Evolutionary conservation across 2,113 vertebrate genomes (phyloP).

Genomic region (Aegotheles bennettii): DNA sequence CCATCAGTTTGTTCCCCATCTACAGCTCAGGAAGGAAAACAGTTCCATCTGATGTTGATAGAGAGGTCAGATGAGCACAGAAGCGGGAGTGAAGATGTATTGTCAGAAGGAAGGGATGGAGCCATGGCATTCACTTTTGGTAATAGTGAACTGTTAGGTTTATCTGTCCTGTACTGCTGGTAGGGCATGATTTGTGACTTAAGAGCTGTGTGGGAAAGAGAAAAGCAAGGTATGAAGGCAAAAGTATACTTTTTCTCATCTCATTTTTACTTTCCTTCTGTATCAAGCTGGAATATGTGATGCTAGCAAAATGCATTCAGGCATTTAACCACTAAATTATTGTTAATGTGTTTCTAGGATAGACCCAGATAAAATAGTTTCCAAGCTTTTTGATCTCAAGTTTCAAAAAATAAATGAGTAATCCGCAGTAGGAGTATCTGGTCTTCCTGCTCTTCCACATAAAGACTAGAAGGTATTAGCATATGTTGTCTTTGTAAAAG

Average conservation of each 20-base stretch:
- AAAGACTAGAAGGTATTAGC: not conserved
- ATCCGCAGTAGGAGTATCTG: not conserved
- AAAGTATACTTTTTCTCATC: not conserved
- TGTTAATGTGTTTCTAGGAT: not conserved
- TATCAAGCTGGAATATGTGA: not conserved
- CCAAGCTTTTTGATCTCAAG: not conserved
- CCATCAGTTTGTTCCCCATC: not conserved
- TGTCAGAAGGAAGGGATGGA: not conserved
- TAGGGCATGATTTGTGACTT: not conserved
- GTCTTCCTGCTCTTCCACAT: not conserved
- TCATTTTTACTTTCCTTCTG: not conserved
- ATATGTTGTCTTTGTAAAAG: not conserved
- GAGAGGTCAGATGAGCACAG: not conserved
- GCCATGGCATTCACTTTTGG: not conserved
- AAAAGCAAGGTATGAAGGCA: not conserved
- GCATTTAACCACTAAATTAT: not conserved
- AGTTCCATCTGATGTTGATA: not conserved
- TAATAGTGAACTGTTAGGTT: not conserved
- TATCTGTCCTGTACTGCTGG: not conserved
- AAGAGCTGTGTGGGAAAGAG: not conserved
- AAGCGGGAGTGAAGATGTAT: not conserved
- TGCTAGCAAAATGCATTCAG: not conserved
- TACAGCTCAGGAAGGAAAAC: not conserved
- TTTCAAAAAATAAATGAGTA: not conserved
- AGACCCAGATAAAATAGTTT: not conserved